Evolutionary conservation across 2,797 vertebrate species (phyloP).

Genomic region (Falco naumanni): DNA sequence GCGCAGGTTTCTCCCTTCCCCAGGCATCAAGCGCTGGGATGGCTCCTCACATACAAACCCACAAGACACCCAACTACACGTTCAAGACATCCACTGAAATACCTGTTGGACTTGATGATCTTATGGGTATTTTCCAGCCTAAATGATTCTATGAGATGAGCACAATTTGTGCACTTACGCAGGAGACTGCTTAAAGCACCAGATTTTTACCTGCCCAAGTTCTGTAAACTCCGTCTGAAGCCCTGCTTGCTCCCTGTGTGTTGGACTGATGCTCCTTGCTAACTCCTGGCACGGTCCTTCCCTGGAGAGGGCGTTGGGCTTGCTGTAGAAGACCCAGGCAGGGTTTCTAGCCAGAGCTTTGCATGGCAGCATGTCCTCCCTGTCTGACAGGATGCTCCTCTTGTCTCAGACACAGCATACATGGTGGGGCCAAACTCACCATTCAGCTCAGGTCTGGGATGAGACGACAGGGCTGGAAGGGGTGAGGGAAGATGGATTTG

Average conservation of each 20-base stretch:
- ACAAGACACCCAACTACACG: not conserved
- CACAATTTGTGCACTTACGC: not conserved
- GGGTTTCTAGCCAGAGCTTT: not conserved
- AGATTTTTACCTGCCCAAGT: not conserved
- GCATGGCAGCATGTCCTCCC: rapidly evolving
- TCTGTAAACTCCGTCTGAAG: not conserved
- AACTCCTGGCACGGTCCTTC: not conserved
- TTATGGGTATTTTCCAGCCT: not conserved
- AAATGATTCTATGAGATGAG: not conserved
- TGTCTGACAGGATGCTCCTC: not conserved
- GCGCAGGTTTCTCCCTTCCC: rapidly evolving
- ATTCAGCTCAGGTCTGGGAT: not conserved
- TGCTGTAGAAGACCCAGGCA: not conserved
- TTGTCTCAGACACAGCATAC: not conserved
- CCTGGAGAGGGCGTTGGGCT: not conserved
- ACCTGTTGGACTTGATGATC: not conserved
- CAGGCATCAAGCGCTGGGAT: not conserved
- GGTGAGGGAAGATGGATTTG: not conserved
- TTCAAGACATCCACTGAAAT: not conserved
- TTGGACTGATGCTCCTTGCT: not conserved
- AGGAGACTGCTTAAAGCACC: not conserved
- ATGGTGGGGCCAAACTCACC: not conserved
- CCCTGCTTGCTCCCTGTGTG: not conserved
- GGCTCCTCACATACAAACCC: not conserved
- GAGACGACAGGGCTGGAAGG: not conserved